Conservation (phyloP, 2,888 invertebrate genomes). For the Yponomeuta cagnagella region DNA sequence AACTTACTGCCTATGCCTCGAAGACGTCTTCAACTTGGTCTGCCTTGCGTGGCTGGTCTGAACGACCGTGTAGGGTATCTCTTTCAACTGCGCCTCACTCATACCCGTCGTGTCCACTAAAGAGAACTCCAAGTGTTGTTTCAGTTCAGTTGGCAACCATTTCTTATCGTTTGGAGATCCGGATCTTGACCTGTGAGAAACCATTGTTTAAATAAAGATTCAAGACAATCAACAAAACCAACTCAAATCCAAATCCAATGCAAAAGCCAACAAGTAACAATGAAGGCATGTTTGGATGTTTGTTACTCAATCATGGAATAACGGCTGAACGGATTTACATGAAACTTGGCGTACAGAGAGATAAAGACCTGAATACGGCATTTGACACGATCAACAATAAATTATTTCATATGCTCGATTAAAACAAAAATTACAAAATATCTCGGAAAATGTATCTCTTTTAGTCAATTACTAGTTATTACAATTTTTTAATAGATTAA, state of each 20-base stretch:
- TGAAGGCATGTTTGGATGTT: no score
- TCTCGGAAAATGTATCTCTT: no score
- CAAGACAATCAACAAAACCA: neutral
- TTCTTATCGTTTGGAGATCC: slow-evolving; percentile 83
- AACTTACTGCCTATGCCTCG: slow-evolving; percentile 61
- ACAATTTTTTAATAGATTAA: no score
- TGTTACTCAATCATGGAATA: no score
- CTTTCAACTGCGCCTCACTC: slow-evolving; percentile 89
- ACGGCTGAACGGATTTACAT: no score
- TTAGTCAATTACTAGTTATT: no score
- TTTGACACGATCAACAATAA: no score
- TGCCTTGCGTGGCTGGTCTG: slow-evolving; percentile 81
- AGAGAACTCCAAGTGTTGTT: slow-evolving; percentile 91
- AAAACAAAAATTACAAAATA: no score
- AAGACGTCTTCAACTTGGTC: slow-evolving; percentile 69
- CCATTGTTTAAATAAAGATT: neutral
- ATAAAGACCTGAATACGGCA: no score
- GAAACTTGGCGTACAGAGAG: no score
- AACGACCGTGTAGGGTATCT: slow-evolving; percentile 92
- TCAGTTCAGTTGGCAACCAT: slow-evolving; percentile 84
- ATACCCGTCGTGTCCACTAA: slow-evolving; percentile 92
- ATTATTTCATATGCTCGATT: no score
- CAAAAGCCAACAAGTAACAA: no score
- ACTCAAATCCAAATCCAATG: neutral
- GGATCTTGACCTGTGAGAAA: slow-evolving; percentile 71